These are phyloP conservation scores for Castor canadensis DNA, from an alignment of 2,113 vertebrate species.

Conservation along the genomic window DNA sequence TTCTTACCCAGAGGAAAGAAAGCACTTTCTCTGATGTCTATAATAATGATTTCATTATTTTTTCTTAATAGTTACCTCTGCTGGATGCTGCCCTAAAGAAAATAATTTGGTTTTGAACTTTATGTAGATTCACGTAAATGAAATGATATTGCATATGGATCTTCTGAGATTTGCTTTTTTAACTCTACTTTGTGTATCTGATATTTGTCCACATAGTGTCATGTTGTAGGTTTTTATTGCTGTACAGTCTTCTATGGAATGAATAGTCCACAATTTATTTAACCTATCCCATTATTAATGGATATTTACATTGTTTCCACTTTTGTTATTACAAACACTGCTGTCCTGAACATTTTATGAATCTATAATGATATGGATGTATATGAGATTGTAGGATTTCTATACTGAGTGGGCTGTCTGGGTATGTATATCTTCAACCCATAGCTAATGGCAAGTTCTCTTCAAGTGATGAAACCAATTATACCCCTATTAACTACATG, in stretches of 20 bases:
- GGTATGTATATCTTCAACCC: not conserved
- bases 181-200: not conserved
- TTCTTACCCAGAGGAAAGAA: not conserved
- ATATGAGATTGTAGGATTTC: not conserved
- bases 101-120: conserved; percentile 41
- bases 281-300: not conserved
- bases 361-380: not conserved
- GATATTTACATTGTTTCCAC: not conserved
- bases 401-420: not conserved
- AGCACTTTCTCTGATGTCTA: not conserved
- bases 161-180: conserved; percentile 27
- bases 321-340: not conserved
- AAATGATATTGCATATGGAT: conserved; percentile 5
- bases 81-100: conserved; percentile 34
- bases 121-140: conserved; percentile 40
- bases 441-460: not conserved
- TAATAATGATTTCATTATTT: not conserved
- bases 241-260: not conserved
- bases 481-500: not conserved
- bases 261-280: not conserved
- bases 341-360: not conserved
- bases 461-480: not conserved
- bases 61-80: conserved; percentile 4
- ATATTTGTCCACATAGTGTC: not conserved
- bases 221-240: not conserved